Evolutionary conservation across 2,888 invertebrate genomes (phyloP).

Genomic region (Timema podura): DNA sequence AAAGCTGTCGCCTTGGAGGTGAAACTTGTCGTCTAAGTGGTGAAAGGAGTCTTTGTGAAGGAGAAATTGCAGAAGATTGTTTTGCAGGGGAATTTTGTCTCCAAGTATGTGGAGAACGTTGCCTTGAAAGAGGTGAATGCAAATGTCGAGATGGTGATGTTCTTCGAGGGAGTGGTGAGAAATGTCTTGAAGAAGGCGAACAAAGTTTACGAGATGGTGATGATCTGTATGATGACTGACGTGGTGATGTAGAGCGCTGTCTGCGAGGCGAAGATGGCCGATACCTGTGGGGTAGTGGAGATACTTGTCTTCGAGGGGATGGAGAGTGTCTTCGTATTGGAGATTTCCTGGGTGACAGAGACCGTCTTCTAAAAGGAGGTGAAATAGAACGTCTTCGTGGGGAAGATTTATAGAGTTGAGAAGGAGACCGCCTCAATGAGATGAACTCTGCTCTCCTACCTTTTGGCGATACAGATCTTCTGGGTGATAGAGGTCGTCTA

Average conservation of each 20-base stretch:
- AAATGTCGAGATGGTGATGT: neutral
- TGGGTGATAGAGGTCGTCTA: slow-evolving; percentile 9
- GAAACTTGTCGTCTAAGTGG: slow-evolving; percentile 11
- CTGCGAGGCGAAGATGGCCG: slow-evolving; percentile 6
- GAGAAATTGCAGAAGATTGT: neutral
- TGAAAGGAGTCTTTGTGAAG: slow-evolving; percentile 12
- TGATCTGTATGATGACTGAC: neutral
- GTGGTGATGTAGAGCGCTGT: slow-evolving; percentile 15
- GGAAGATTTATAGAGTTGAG: neutral
- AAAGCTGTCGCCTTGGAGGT: neutral
- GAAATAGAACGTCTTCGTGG: slow-evolving; percentile 12
- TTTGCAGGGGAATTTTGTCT: no score
- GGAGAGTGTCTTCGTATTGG: neutral
- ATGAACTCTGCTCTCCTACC: neutral
- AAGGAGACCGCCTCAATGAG: no score
- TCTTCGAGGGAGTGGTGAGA: neutral
- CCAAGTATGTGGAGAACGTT: no score
- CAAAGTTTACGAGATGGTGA: neutral
- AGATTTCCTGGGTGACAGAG: neutral
- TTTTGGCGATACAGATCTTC: slow-evolving; percentile 19
- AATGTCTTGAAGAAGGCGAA: slow-evolving; percentile 1
- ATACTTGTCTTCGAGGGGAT: neutral
- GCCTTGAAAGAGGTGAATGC: neutral
- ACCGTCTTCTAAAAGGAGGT: slow-evolving; percentile 8
- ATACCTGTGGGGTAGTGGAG: neutral